A percentile compares a stretch with the other conserved stretches of the same genome.
phyloP scores from a whole-genome alignment of 2,113 vertebrate species.

The Ochotona curzoniae region DNA sequence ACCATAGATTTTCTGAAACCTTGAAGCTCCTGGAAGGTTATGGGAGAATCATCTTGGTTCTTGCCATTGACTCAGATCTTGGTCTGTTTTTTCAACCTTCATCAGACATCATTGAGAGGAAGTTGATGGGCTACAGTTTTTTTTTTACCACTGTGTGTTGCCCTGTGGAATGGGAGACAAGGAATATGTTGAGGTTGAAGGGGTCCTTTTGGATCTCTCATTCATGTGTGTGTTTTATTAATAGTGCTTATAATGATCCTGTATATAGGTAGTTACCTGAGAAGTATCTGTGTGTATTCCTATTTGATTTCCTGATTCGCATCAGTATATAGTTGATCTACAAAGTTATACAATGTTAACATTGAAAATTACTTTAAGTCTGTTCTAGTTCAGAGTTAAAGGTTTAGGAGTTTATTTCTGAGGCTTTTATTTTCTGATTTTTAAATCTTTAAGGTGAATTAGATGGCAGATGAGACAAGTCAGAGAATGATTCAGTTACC shows the following conservation, averaged over 20 bases:
- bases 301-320: background rate
- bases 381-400: background rate
- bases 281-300: background rate
- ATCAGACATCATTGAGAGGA: background rate
- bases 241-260: background rate
- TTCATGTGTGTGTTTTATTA: background rate
- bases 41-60: background rate
- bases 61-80: background rate
- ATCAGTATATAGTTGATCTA: background rate
- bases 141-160: background rate
- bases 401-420: background rate
- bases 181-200: background rate
- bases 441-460: conserved; percentile 58
- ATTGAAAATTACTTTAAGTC: conserved; percentile 14
- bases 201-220: background rate
- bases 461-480: background rate
- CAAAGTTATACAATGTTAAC: conserved; percentile 14
- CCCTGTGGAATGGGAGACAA: background rate
- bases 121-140: background rate
- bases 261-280: background rate
- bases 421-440: conserved; percentile 54
- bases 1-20: background rate
- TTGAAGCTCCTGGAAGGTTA: background rate
- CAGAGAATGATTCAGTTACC: conserved; percentile 56
- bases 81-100: background rate